Percentiles rank a stretch among this genome's conserved stretches.
These are phyloP conservation scores for Gallinago solitaria DNA, from an alignment of 2,797 vertebrate species.

Conservation along the genomic window DNA sequence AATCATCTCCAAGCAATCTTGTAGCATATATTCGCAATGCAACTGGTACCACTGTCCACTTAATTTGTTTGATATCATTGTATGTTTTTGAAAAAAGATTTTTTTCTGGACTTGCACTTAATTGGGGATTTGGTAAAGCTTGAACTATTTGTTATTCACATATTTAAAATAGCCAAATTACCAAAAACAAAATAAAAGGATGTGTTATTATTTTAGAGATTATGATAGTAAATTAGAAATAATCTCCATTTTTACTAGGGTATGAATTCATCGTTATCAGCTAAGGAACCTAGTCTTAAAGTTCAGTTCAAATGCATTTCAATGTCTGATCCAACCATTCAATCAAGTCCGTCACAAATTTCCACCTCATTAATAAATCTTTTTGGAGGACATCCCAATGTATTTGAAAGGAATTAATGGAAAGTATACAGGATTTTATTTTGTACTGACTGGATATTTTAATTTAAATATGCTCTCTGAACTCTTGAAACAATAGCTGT, in stretches of 20 bases:
- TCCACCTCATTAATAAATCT: neutral
- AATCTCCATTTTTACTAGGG: accelerated
- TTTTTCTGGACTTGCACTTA: neutral
- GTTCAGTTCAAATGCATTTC: neutral
- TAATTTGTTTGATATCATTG: neutral
- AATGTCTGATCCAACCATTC: neutral
- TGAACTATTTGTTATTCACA: neutral
- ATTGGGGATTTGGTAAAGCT: neutral
- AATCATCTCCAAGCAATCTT: neutral
- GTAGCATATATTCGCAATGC: neutral
- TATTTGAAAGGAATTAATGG: neutral
- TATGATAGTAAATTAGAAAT: neutral
- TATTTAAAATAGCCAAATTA: neutral
- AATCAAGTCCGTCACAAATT: neutral
- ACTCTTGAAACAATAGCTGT: neutral
- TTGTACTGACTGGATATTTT: neutral
- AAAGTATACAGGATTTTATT: neutral
- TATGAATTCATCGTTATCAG: neutral
- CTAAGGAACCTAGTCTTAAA: neutral
- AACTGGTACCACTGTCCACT: neutral
- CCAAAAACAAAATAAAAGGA: neutral
- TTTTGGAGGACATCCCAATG: neutral
- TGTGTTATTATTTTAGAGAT: neutral
- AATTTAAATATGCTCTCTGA: neutral
- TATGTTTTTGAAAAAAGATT: neutral